Conservation (phyloP, 2,113 vertebrate genomes). For the Rhinolophus ferrumequinum region DNA sequence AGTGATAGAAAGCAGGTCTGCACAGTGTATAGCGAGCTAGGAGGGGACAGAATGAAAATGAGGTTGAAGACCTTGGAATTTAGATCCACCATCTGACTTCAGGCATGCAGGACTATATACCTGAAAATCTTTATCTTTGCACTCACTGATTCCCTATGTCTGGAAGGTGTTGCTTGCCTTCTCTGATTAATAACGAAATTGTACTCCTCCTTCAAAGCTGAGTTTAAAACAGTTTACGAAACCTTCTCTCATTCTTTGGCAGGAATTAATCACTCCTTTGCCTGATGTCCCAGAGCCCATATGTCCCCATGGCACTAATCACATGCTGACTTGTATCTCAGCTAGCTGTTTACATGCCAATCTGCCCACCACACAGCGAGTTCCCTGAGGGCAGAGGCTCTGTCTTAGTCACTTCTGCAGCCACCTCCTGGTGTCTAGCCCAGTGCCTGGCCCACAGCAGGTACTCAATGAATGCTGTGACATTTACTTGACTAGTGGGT, state of each 20-base stretch:
- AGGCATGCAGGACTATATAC: not conserved
- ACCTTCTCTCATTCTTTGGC: slow-evolving; percentile 25
- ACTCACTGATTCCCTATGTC: not conserved
- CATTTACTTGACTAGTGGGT: slow-evolving; percentile 9
- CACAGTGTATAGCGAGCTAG: not conserved
- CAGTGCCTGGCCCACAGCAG: not conserved
- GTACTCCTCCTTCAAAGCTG: slow-evolving; percentile 13
- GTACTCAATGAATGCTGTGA: not conserved
- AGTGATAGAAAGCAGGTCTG: not conserved
- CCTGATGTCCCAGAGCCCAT: not conserved
- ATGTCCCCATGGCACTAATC: slow-evolving; percentile 15
- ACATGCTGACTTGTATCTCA: slow-evolving; percentile 8
- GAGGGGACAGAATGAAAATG: not conserved
- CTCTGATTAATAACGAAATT: slow-evolving; percentile 2
- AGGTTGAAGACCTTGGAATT: not conserved
- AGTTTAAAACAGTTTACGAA: slow-evolving; percentile 8
- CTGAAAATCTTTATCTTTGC: not conserved
- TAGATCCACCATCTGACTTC: not conserved
- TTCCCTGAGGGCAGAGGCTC: not conserved
- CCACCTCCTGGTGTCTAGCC: not conserved
- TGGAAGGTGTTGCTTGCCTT: slow-evolving; percentile 35
- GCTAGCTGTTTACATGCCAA: slow-evolving; percentile 45
- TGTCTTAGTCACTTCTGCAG: slow-evolving; percentile 46
- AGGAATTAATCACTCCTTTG: slow-evolving; percentile 33
- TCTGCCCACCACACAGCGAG: not conserved